Evolutionary conservation across 2,113 vertebrate genomes (phyloP).

Genomic region (Gulo gulo): DNA sequence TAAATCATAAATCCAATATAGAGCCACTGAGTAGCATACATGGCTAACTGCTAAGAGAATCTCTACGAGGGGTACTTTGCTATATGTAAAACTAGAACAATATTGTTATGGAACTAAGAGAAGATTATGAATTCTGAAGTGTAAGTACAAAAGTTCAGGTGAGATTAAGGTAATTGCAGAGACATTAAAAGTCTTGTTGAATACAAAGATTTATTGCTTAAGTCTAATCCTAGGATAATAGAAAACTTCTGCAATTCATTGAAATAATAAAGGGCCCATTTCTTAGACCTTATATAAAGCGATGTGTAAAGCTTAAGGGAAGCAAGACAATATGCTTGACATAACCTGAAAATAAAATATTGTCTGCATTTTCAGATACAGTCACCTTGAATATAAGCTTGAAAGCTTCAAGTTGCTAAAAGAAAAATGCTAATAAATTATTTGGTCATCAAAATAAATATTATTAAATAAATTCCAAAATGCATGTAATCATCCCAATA

Average conservation of each 20-base stretch:
- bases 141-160: conserved; percentile 1
- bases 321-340: neutral
- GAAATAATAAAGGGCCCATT: conserved; percentile 10
- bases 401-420: neutral
- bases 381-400: neutral
- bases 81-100: neutral
- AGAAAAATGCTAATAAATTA: neutral
- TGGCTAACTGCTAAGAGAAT: neutral
- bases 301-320: neutral
- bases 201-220: conserved; percentile 51
- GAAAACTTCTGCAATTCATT: conserved; percentile 32
- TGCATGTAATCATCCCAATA: neutral
- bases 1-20: neutral
- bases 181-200: conserved; percentile 19
- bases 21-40: neutral
- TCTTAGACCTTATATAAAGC: neutral
- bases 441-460: neutral
- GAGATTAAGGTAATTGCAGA: conserved; percentile 45
- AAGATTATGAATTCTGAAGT: conserved; percentile 40
- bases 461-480: conserved; percentile 13
- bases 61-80: neutral
- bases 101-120: neutral
- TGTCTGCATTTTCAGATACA: neutral
- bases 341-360: conserved; percentile 20
- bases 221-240: conserved; percentile 39